Evolutionary conservation across 1,140 invertebrate genomes (phyloP).

Genomic region (Drosophila teissieri): DNA sequence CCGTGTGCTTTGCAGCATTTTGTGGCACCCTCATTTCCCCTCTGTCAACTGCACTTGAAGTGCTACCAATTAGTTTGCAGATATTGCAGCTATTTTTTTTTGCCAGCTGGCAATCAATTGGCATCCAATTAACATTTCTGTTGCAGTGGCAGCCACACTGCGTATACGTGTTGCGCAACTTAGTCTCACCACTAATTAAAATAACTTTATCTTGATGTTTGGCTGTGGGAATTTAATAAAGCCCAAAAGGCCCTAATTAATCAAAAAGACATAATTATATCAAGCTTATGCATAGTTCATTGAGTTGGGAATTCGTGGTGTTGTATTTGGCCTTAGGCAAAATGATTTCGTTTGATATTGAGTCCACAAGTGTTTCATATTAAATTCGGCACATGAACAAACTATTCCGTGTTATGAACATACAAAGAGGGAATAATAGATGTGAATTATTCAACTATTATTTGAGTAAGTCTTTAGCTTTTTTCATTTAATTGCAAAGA

Average conservation of each 20-base stretch:
- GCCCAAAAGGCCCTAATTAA: not conserved
- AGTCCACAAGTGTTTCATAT: not conserved
- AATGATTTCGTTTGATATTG: not conserved
- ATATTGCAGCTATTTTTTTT: not conserved
- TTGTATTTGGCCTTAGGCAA: not conserved
- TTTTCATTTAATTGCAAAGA: no score
- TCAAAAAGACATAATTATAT: not conserved
- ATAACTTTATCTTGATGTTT: not conserved
- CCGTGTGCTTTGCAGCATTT: constrained; percentile 3
- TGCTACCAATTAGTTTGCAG: constrained; percentile 38
- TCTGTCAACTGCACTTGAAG: constrained; percentile 27
- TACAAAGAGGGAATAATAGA: no score
- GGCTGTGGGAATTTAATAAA: not conserved
- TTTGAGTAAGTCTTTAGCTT: no score
- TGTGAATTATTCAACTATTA: no score
- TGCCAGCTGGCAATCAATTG: constrained; percentile 26
- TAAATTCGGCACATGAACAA: not conserved
- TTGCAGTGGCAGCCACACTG: not conserved
- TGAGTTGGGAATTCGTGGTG: not conserved
- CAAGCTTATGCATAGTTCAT: constrained; percentile 1
- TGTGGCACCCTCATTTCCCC: constrained; percentile 18
- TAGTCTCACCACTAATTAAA: not conserved
- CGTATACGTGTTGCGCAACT: constrained; percentile 26
- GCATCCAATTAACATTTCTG: constrained; percentile 34
- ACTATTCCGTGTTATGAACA: not conserved